Conservation (phyloP, 2,113 vertebrate species). For the Salvelinus alpinus region DNA sequence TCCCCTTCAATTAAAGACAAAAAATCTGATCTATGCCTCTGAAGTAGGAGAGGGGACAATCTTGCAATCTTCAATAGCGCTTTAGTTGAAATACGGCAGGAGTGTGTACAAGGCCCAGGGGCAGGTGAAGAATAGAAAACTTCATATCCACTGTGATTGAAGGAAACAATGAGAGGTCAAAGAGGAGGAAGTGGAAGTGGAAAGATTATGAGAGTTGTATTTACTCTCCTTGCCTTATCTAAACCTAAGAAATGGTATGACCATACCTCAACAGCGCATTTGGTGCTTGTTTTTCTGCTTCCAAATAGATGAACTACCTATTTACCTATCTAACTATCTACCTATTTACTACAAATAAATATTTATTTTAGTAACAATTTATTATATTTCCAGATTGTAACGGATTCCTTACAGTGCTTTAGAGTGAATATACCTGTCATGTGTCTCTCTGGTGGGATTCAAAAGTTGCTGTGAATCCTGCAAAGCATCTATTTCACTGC, state of each 20-base stretch:
- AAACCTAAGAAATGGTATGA: too few species aligned
- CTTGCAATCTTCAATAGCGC: constrained; percentile 12
- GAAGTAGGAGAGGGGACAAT: constrained; percentile 10
- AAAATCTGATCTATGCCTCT: constrained; percentile 17
- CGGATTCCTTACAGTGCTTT: too few species aligned
- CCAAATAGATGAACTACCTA: too few species aligned
- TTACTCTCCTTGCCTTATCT: too few species aligned
- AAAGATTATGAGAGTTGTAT: background rate
- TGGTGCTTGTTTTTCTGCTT: too few species aligned
- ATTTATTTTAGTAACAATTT: too few species aligned
- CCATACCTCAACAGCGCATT: too few species aligned
- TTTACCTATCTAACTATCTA: too few species aligned
- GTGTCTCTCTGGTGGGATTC: too few species aligned
- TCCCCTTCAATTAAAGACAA: constrained; percentile 33
- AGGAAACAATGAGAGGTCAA: constrained; percentile 27
- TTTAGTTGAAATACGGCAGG: background rate
- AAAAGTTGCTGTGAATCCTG: background rate
- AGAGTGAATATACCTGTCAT: background rate
- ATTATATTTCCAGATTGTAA: too few species aligned
- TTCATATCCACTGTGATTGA: constrained; percentile 24
- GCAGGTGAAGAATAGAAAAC: background rate
- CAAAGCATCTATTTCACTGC: background rate
- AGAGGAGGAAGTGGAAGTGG: background rate
- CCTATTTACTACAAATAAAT: too few species aligned
- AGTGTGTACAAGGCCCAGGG: background rate